Conservation (phyloP, 2,888 invertebrate species). For the Agrochola circellaris region DNA sequence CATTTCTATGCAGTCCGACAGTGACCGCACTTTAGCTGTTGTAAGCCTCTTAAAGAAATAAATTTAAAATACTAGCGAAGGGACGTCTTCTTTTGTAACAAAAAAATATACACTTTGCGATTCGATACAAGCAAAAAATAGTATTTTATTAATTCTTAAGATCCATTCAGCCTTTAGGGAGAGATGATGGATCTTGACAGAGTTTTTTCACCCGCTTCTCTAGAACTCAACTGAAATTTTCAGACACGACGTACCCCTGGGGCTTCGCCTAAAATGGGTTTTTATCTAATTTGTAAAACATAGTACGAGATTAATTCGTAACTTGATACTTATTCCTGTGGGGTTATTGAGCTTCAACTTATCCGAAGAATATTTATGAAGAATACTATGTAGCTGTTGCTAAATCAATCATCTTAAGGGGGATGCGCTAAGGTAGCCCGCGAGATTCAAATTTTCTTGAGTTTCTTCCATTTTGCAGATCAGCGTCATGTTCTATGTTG, state of each 20-base stretch:
- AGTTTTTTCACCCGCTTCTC: conserved; percentile 19
- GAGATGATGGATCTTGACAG: conserved; percentile 4
- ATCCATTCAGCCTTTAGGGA: conserved; percentile 35
- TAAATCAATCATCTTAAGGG: conserved; percentile 9
- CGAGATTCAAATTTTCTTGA: too few species aligned
- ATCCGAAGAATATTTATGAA: conserved; percentile 15
- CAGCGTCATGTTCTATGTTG: too few species aligned
- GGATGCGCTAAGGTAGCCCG: too few species aligned
- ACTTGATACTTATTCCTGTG: conserved; percentile 36
- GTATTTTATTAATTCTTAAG: conserved; percentile 15
- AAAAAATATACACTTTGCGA: background rate
- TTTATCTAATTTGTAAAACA: conserved; percentile 61
- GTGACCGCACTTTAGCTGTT: too few species aligned
- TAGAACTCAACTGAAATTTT: conserved; percentile 33
- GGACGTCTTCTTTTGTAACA: background rate
- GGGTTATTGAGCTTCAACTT: conserved; percentile 12
- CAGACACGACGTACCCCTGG: conserved; percentile 37
- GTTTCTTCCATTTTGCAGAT: too few species aligned
- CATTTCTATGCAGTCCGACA: too few species aligned
- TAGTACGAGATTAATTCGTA: conserved; percentile 47
- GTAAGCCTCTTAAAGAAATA: background rate
- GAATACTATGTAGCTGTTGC: background rate
- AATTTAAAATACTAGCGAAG: background rate
- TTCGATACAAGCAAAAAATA: background rate
- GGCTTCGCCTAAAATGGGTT: conserved; percentile 45